Evolutionary conservation across 2,888 invertebrate species (phyloP).

Genomic region (Nebria salina): DNA sequence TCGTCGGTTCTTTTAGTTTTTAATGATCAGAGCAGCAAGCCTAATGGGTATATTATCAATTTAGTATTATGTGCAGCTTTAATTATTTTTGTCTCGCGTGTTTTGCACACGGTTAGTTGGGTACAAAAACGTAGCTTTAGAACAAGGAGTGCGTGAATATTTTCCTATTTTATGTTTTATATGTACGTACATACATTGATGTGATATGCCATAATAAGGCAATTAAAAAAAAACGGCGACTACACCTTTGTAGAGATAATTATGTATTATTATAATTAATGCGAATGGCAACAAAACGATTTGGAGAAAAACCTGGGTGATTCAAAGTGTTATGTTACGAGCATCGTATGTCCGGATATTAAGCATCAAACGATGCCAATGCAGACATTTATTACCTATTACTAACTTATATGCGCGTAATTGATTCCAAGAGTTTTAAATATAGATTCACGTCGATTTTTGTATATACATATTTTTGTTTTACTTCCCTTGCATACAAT

Average conservation of each 20-base stretch:
- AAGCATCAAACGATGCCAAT: neutral
- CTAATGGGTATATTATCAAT: neutral
- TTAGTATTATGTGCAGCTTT: neutral
- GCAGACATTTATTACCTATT: conserved; percentile 13
- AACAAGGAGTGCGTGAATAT: neutral
- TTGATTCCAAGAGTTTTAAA: neutral
- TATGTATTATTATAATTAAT: conserved; percentile 1
- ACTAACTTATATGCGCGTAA: conserved; percentile 5
- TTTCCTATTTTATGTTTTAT: neutral
- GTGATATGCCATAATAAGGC: neutral
- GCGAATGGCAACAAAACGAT: neutral
- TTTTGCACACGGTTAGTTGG: neutral
- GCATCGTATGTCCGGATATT: conserved; percentile 4
- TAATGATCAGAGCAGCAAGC: neutral
- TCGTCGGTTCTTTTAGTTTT: neutral
- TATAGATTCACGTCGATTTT: neutral
- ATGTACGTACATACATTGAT: neutral
- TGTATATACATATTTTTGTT: neutral
- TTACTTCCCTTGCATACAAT: too few relatives aligned
- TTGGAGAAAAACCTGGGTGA: neutral
- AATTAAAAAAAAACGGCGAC: neutral
- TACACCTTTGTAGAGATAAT: neutral
- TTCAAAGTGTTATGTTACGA: neutral
- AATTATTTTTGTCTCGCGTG: neutral
- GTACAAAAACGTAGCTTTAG: neutral